phyloP scores from a whole-genome alignment of 2,888 invertebrate species.

The Linyphia triangularis region DNA sequence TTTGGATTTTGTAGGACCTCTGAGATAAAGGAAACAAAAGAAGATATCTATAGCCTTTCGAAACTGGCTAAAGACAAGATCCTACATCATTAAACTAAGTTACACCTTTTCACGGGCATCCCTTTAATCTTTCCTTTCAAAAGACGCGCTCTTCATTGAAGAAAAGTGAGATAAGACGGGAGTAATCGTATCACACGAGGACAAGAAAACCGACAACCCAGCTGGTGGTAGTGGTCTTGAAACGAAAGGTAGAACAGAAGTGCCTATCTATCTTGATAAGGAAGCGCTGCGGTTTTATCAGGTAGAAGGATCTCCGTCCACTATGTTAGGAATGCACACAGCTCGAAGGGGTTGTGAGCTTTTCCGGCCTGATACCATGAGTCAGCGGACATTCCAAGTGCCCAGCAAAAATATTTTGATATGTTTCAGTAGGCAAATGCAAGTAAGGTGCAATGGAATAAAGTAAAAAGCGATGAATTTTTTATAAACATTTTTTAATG shows the following conservation, averaged over 20 bases:
- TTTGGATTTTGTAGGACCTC: too few relatives aligned
- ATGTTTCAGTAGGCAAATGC: neutral
- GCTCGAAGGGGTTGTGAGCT: constrained; percentile 9
- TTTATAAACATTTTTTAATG: too few relatives aligned
- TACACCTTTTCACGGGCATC: too few relatives aligned
- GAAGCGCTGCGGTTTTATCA: constrained; percentile 34
- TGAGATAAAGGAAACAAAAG: too few relatives aligned
- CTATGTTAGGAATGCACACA: constrained; percentile 31
- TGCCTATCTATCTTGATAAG: constrained; percentile 32
- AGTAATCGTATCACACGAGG: neutral
- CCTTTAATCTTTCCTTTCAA: neutral
- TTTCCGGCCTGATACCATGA: neutral
- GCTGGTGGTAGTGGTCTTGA: neutral
- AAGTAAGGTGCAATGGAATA: neutral
- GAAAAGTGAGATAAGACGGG: constrained; percentile 15
- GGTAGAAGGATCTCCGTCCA: constrained; percentile 30
- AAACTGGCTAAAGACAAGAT: too few relatives aligned
- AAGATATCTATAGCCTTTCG: too few relatives aligned
- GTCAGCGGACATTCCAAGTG: constrained; percentile 17
- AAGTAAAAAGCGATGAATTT: too few relatives aligned
- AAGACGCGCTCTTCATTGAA: neutral
- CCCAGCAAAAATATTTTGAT: neutral
- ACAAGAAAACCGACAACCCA: neutral
- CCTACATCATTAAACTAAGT: too few relatives aligned
- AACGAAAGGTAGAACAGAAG: neutral